Base-by-base conservation (phyloP, 2,113 vertebrate species). In the Oxyura jamaicensis region DNA sequence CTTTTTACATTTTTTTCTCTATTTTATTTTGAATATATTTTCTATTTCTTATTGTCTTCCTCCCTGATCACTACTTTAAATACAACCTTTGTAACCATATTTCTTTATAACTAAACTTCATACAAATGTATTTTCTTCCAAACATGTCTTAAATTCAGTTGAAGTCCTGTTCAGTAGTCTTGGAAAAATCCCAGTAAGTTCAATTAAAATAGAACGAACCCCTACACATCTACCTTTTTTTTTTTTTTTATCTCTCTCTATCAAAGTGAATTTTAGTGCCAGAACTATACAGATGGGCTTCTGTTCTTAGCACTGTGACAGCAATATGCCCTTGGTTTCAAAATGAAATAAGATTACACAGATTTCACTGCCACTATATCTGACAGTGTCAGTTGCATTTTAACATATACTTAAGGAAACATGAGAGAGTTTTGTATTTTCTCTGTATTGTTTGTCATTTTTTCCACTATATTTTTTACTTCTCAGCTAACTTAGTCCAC, bases 301-400 rank as follows among this genome's bases (percentile, higher is more conserved):
- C 22, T 46, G 4, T 81, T 92, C 82, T 76, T 18, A 20, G 25
- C 39, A 92, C 7, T 9, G 52, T 76, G 65, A 39, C 35, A 20
- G 20, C 52, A 41, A 39, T 79, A 69, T 91, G 58, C 63, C 84
- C 59, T 93, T 91, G 42, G 25, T 78, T 87, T 85, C 22, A 84
- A 92, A 72, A 96, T 77, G 67, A 95, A 94, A 92, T 20, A 75
- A 90, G 50, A 94, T 94, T 91, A 90, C 65, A 72, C 17, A 88
- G 73, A 53, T 83, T 85, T 92, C 65, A 91, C 72, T 88, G 35
- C 17, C 85, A 81, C 48, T 60, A 22, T n/a, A 78, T 75, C 55
- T 96, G 90, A 83, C 6, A 17, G 18, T 77, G 68, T 93, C 72
- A 78, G 66, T 50, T 80, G 78, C 58, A 55, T 95, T 95, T 88